phyloP scores from a whole-genome alignment of 2,888 invertebrate species.

The Lissonota sp. region DNA sequence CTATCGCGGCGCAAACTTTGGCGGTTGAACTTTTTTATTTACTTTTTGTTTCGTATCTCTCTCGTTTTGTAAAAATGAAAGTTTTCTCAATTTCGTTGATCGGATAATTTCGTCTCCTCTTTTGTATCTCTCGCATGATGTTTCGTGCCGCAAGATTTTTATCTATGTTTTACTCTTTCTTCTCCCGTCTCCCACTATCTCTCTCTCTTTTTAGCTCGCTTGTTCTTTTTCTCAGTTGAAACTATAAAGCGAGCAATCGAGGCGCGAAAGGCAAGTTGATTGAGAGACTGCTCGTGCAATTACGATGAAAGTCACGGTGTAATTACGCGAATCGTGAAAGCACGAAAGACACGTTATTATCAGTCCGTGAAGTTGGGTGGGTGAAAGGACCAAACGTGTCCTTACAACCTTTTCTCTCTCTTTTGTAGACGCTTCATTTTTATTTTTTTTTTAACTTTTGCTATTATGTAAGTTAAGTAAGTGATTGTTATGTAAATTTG shows the following conservation, averaged over 20 bases:
- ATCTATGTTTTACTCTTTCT: slow-evolving; percentile 4
- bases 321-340: slow-evolving; percentile 75
- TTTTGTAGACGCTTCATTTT: no score
- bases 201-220: slow-evolving; percentile 54
- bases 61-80: slow-evolving; percentile 35
- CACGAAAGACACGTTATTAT: slow-evolving; percentile 65
- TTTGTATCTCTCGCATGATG: slow-evolving; percentile 18
- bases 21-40: slow-evolving; percentile 16
- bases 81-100: slow-evolving; percentile 24
- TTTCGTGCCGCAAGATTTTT: slow-evolving; percentile 32
- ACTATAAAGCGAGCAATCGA: slow-evolving; percentile 55
- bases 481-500: no score
- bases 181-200: slow-evolving; percentile 25
- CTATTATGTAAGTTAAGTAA: no score
- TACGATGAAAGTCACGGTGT: slow-evolving; percentile 71
- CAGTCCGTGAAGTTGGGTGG: not conserved
- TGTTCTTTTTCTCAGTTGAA: slow-evolving; percentile 64
- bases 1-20: slow-evolving; percentile 16
- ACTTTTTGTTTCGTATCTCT: not conserved
- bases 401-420: not conserved
- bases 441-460: no score
- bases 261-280: slow-evolving; percentile 45
- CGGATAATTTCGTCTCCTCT: slow-evolving; percentile 36
- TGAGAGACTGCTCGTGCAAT: slow-evolving; percentile 68
- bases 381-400: slow-evolving; percentile 55